Percentiles rank a stretch among this genome's conserved stretches.
Conservation (phyloP, 2,113 vertebrate genomes). For the Pontoporia blainvillei region DNA sequence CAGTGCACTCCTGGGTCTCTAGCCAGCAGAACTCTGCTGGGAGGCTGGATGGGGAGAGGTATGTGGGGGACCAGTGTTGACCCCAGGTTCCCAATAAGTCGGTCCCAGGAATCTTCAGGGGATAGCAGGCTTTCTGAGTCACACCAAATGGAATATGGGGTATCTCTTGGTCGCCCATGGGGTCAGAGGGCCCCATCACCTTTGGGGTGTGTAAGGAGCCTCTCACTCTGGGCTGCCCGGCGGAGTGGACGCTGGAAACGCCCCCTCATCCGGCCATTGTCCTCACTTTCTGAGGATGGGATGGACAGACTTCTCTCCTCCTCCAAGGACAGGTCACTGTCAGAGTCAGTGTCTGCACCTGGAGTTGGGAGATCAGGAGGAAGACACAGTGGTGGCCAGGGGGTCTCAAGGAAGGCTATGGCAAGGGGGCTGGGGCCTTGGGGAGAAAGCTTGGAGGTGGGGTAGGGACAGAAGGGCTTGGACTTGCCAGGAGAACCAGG, state of each 20-base stretch:
- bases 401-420: not conserved
- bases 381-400: not conserved
- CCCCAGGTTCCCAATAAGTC: not conserved
- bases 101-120: not conserved
- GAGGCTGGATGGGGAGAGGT: not conserved
- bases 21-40: not conserved
- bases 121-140: not conserved
- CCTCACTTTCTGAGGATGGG: conserved; percentile 96
- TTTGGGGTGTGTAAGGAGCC: conserved; percentile 95
- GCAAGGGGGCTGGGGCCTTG: not conserved
- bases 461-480: not conserved
- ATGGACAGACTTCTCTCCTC: conserved; percentile 97
- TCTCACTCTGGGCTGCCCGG: conserved; percentile 91
- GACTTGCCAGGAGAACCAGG: not conserved
- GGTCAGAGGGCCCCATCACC: conserved; percentile 77
- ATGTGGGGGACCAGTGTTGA: not conserved
- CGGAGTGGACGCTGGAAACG: conserved; percentile 94
- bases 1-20: not conserved
- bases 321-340: conserved; percentile 96
- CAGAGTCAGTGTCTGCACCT: conserved; percentile 96
- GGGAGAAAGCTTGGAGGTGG: not conserved
- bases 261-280: conserved; percentile 92
- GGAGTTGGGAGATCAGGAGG: not conserved
- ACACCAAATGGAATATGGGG: not conserved
- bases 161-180: not conserved